Evolutionary conservation across 1,140 invertebrate genomes (phyloP).

Genomic region (Manduca sexta): DNA sequence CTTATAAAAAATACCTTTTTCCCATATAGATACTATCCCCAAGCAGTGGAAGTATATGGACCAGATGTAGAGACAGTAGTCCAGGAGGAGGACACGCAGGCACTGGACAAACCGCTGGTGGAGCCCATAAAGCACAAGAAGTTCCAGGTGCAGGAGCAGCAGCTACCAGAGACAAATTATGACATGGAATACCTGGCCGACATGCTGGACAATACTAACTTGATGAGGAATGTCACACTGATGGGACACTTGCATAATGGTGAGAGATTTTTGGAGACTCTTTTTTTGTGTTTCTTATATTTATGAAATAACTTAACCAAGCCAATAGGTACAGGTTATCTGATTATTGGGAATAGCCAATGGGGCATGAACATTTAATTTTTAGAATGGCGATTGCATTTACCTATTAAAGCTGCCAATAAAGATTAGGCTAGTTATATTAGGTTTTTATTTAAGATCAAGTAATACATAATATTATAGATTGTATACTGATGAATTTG

Average conservation of each 20-base stretch:
- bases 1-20: not conserved
- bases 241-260: conserved; percentile 99
- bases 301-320: no score
- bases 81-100: conserved; percentile 99
- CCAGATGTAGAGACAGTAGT: conserved; percentile 97
- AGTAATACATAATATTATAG: no score
- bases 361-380: no score
- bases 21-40: conserved; percentile 96
- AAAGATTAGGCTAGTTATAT: no score
- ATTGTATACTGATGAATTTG: no score
- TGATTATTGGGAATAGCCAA: no score
- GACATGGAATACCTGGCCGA: conserved; percentile 97
- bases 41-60: conserved; percentile 98
- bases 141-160: conserved; percentile 96
- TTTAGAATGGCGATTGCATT: no score
- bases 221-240: conserved; percentile 97
- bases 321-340: no score
- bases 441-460: no score
- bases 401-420: no score
- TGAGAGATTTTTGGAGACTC: no score
- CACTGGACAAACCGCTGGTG: conserved; percentile 91
- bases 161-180: conserved; percentile 95
- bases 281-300: no score
- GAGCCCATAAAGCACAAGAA: conserved; percentile 96
- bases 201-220: conserved; percentile 95